A percentile compares a stretch with the other conserved stretches of the same genome.
These are phyloP conservation scores for Epinephelus fuscoguttatus DNA, from an alignment of 2,113 vertebrate species.

Conservation along the genomic window DNA sequence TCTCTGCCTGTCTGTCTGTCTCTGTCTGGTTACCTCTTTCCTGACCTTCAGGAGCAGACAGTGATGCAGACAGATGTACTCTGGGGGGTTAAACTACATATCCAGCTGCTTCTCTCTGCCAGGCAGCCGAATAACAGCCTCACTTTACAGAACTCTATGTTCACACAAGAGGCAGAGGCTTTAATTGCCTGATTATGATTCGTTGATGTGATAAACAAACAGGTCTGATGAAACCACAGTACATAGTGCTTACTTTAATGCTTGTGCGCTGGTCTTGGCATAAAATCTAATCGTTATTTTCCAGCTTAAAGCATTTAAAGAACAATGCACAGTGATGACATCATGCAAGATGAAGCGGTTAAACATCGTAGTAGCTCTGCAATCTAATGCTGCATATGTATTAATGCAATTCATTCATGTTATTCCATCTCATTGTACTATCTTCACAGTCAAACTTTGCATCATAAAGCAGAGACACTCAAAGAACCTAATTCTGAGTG, in stretches of 20 bases:
- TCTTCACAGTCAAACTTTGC: background rate
- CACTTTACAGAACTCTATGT: background rate
- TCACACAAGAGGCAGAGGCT: background rate
- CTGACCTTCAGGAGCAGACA: conserved; percentile 56
- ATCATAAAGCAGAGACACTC: conserved; percentile 21
- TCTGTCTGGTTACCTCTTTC: conserved; percentile 21
- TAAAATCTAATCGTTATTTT: background rate
- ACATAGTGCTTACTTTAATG: background rate
- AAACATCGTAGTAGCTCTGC: background rate
- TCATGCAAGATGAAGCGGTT: background rate
- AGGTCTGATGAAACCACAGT: background rate
- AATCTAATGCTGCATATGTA: background rate
- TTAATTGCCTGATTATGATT: conserved; percentile 8
- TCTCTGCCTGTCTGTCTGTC: background rate
- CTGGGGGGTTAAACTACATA: conserved; percentile 41
- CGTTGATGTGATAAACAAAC: background rate
- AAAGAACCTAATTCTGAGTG: background rate
- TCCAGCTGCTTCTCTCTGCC: conserved; percentile 48
- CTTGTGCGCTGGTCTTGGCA: background rate
- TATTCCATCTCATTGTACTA: background rate
- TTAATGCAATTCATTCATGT: background rate
- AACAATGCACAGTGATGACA: background rate
- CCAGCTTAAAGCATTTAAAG: background rate
- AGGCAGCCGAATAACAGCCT: conserved; percentile 4
- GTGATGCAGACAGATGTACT: conserved; percentile 36